phyloP scores from a whole-genome alignment of 2,113 vertebrate species.

The Oryzias curvinotus region DNA sequence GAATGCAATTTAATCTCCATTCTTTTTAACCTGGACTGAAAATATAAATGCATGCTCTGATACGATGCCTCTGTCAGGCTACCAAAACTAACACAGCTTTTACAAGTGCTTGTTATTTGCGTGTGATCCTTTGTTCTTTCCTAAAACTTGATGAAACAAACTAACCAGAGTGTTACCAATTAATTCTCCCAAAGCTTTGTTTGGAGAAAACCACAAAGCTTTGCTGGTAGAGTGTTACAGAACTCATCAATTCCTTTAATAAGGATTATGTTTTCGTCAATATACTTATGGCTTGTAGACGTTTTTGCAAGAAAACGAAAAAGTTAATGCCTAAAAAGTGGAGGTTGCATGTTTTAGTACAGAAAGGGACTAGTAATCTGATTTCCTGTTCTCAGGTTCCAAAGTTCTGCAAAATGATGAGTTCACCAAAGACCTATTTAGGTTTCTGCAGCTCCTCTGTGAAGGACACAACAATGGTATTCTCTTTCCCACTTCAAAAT shows the following conservation, averaged over 20 bases:
- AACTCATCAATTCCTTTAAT: conserved; percentile 33
- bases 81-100: conserved; percentile 43
- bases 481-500: conserved; percentile 1
- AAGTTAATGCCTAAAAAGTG: conserved; percentile 39
- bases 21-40: conserved; percentile 34
- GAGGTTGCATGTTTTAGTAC: conserved; percentile 32
- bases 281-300: conserved; percentile 29
- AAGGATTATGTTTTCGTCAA: conserved; percentile 28
- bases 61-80: conserved; percentile 42
- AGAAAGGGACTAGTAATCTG: conserved; percentile 43
- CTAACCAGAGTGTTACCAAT: conserved; percentile 52
- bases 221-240: conserved; percentile 41
- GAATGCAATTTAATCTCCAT: conserved; percentile 57
- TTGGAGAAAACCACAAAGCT: conserved; percentile 48
- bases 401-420: conserved; percentile 98
- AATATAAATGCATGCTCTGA: conserved; percentile 67
- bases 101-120: conserved; percentile 68
- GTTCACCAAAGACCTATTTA: conserved; percentile 95
- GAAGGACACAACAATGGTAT: conserved; percentile 97
- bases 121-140: conserved; percentile 52
- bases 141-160: conserved; percentile 48
- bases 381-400: conserved; percentile 86
- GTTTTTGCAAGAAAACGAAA: conserved; percentile 46
- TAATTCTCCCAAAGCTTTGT: conserved; percentile 58
- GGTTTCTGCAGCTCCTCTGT: conserved; percentile 97